Evolutionary conservation across 92 coral and sea anemone species (phyloP).

Genomic region (Zoanthus gigantus): DNA sequence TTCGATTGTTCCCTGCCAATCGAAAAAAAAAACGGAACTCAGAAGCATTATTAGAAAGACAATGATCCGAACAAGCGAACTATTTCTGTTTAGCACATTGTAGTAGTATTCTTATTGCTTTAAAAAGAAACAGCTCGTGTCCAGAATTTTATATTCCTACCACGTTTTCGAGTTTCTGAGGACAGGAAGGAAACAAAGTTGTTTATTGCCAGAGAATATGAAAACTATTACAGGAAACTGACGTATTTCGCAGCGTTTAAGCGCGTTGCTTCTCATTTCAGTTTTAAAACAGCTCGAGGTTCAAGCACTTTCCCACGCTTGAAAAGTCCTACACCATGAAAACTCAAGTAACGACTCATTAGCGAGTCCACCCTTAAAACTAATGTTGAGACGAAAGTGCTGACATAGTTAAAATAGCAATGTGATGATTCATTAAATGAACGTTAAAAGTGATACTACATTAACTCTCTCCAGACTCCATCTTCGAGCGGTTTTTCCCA

Average conservation of each 20-base stretch:
- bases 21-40: background rate
- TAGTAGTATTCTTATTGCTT: background rate
- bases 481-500: constrained; percentile 18
- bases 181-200: constrained; percentile 19
- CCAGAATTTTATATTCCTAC: constrained; percentile 8
- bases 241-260: constrained; percentile 25
- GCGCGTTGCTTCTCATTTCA: constrained; percentile 22
- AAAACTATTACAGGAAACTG: background rate
- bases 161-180: background rate
- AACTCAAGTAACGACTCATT: background rate
- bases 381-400: background rate
- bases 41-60: background rate
- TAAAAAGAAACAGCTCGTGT: background rate
- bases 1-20: background rate
- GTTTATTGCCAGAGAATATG: background rate
- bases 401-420: constrained; percentile 17
- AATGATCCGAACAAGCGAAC: constrained; percentile 2
- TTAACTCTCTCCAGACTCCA: background rate
- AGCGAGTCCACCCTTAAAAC: background rate
- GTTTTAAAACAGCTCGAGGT: background rate
- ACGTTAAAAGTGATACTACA: background rate
- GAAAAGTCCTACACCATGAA: constrained; percentile 7
- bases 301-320: constrained; percentile 31
- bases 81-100: constrained; percentile 16
- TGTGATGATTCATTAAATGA: constrained; percentile 16